These are phyloP conservation scores for Trypoxylus dichotomus DNA, from an alignment of 1,140 invertebrate species.

Conservation along the genomic window DNA sequence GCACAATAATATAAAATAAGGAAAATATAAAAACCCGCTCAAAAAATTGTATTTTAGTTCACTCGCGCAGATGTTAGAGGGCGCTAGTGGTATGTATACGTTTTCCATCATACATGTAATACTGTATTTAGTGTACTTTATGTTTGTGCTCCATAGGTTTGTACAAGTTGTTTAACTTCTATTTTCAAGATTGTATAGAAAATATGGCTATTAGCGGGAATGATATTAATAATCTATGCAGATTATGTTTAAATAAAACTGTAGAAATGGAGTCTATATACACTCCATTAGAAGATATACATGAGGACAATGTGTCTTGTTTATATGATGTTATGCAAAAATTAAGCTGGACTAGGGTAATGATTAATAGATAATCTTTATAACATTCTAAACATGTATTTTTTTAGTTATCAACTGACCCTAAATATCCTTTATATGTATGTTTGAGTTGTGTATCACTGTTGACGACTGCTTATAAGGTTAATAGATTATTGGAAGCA, in stretches of 20 bases:
- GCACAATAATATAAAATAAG: too few species aligned
- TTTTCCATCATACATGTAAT: too few species aligned
- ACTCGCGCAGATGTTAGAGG: too few species aligned
- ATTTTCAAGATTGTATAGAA: too few species aligned
- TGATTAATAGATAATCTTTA: too few species aligned
- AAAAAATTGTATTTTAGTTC: too few species aligned
- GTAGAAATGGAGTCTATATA: slow-evolving; percentile 17
- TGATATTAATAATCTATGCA: slow-evolving; percentile 29
- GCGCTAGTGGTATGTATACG: too few species aligned
- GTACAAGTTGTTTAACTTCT: too few species aligned
- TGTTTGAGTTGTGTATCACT: slow-evolving; percentile 37
- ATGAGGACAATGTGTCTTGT: neutral
- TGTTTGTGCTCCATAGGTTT: neutral
- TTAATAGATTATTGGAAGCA: slow-evolving; percentile 32
- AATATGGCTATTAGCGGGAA: neutral
- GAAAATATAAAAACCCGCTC: too few species aligned
- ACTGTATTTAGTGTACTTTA: neutral
- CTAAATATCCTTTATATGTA: slow-evolving; percentile 35
- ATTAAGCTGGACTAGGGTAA: slow-evolving; percentile 29
- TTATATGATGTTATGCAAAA: slow-evolving; percentile 33
- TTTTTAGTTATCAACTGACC: slow-evolving; percentile 18
- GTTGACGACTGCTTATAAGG: slow-evolving; percentile 37
- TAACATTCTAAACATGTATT: neutral
- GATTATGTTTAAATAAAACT: slow-evolving; percentile 38
- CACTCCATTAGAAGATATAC: slow-evolving; percentile 5